These are phyloP conservation scores for human DNA, from an alignment of 2,113 vertebrate species.

Conservation along the genomic window GRCh38 chr5:150324501-150325000, in stretches of 20 bases:
- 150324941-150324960: background rate
- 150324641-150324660: background rate
- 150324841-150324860: accelerated
- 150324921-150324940: background rate
- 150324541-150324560: no score
- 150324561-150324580: background rate
- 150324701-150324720: background rate
- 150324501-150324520: no score
- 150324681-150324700: background rate
- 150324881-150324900: background rate
- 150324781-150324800: background rate
- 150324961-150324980: background rate
- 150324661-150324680: background rate
- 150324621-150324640: no score
- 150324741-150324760: accelerated
- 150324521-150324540: no score
- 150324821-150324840: background rate
- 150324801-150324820: background rate
- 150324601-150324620: background rate
- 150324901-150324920: background rate
- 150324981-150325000: background rate
- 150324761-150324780: accelerated
- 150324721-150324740: background rate
- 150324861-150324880: background rate
- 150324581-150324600: slow-evolving; percentile 47